Conservation (phyloP, 30 jellyfish, hydroid and myxozoan genomes). For the Euphysa ruthae region DNA sequence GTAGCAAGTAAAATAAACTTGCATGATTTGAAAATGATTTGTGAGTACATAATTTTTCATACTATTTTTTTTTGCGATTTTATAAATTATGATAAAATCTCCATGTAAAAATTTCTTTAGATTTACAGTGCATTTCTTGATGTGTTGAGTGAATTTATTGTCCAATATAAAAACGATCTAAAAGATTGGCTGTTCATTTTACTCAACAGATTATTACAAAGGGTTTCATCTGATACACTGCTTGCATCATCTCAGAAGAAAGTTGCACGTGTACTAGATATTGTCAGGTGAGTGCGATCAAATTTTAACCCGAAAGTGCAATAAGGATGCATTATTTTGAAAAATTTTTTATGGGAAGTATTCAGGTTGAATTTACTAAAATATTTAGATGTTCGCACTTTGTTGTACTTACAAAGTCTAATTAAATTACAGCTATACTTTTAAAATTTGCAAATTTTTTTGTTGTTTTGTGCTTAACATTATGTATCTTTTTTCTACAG, state of each 20-base stretch:
- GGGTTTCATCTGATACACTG: conserved; percentile 72
- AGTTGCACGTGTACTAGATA: conserved; percentile 86
- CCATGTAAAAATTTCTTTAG: conserved; percentile 36
- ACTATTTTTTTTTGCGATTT: neutral
- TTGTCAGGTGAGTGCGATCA: conserved; percentile 51
- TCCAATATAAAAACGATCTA: conserved; percentile 60
- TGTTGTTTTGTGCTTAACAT: too few relatives aligned
- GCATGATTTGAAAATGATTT: too few relatives aligned
- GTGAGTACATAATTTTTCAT: too few relatives aligned
- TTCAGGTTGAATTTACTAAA: too few relatives aligned
- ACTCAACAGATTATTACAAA: conserved; percentile 74
- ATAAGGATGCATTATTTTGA: neutral
- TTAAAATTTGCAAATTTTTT: too few relatives aligned
- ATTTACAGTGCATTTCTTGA: conserved; percentile 81
- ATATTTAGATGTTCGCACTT: too few relatives aligned
- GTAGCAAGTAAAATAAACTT: too few relatives aligned
- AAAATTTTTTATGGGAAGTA: neutral
- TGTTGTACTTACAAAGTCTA: too few relatives aligned
- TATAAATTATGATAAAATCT: too few relatives aligned
- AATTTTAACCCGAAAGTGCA: neutral
- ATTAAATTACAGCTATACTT: too few relatives aligned
- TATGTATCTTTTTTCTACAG: conserved; percentile 24
- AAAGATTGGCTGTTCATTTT: conserved; percentile 85
- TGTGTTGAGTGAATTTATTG: conserved; percentile 87
- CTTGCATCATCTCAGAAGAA: conserved; percentile 80